Evolutionary conservation across 2,888 invertebrate genomes (phyloP).

Genomic region (Leptogaster cylindrica): DNA sequence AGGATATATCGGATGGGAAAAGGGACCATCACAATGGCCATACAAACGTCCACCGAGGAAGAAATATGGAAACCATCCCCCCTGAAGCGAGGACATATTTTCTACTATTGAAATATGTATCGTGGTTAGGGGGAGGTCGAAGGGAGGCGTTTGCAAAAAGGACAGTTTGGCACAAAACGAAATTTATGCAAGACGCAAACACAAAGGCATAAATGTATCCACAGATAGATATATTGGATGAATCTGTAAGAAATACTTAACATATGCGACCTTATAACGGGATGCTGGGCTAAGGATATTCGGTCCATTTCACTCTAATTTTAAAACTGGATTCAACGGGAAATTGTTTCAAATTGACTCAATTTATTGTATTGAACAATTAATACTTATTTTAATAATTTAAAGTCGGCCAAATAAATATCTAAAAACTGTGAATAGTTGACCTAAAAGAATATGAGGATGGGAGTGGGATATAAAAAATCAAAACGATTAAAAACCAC

Average conservation of each 20-base stretch:
- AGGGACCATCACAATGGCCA: slow-evolving; percentile 39
- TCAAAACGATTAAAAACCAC: too few relatives aligned
- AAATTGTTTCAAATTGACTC: too few relatives aligned
- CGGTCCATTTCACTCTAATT: slow-evolving; percentile 41
- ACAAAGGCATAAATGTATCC: slow-evolving; percentile 21
- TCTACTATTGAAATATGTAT: slow-evolving; percentile 32
- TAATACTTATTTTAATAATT: too few relatives aligned
- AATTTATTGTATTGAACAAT: too few relatives aligned
- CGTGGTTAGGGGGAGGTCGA: not conserved
- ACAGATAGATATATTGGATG: slow-evolving; percentile 23
- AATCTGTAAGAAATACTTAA: slow-evolving; percentile 18
- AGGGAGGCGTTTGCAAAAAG: slow-evolving; percentile 18
- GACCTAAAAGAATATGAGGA: too few relatives aligned
- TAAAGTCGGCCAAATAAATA: too few relatives aligned
- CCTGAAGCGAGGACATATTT: slow-evolving; percentile 24
- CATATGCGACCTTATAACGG: slow-evolving; percentile 25
- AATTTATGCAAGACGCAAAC: slow-evolving; percentile 39
- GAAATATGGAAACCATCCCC: slow-evolving; percentile 39
- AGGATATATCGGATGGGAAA: slow-evolving; percentile 6
- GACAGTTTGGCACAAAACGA: slow-evolving; percentile 39
- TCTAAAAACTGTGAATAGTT: too few relatives aligned
- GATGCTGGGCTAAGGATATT: slow-evolving; percentile 13
- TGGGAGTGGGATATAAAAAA: too few relatives aligned
- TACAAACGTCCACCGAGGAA: slow-evolving; percentile 43
- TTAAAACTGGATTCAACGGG: too few relatives aligned